Percentiles rank a stretch among this genome's conserved stretches.
These are phyloP conservation scores for Osmerus mordax DNA, from an alignment of 2,113 vertebrate species.

Conservation along the genomic window DNA sequence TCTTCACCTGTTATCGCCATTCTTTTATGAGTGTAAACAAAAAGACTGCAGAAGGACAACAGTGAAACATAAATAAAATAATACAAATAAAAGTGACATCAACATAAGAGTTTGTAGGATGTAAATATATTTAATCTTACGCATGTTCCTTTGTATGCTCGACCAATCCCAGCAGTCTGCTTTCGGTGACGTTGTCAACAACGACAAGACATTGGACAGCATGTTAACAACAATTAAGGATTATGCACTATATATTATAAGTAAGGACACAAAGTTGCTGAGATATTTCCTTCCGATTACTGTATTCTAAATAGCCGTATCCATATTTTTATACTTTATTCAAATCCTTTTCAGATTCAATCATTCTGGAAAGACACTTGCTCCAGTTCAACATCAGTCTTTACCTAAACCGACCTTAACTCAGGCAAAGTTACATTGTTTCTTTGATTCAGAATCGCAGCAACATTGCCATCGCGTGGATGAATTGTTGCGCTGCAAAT, in stretches of 20 bases:
- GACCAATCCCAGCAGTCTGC: slow-evolving; percentile 86
- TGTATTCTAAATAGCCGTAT: too few relatives aligned
- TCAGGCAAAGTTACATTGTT: too few relatives aligned
- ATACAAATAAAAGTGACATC: background rate
- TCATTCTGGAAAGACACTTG: too few relatives aligned
- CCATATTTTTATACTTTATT: too few relatives aligned
- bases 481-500: slow-evolving; percentile 13
- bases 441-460: too few relatives aligned
- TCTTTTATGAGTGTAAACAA: slow-evolving; percentile 84
- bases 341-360: too few relatives aligned
- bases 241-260: background rate
- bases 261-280: background rate
- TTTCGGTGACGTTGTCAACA: slow-evolving; percentile 70
- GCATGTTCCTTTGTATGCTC: slow-evolving; percentile 65
- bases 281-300: background rate
- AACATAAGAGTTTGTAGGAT: background rate
- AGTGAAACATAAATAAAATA: too few relatives aligned
- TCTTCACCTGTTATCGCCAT: slow-evolving; percentile 92
- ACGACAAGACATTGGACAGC: slow-evolving; percentile 80
- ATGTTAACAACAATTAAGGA: slow-evolving; percentile 65
- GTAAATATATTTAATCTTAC: slow-evolving; percentile 65
- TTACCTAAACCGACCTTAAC: too few relatives aligned
- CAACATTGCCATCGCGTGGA: slow-evolving; percentile 52
- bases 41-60: slow-evolving; percentile 72
- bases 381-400: too few relatives aligned